These are phyloP conservation scores for Limnephilus lunatus DNA, from an alignment of 2,888 invertebrate genomes.

Conservation along the genomic window DNA sequence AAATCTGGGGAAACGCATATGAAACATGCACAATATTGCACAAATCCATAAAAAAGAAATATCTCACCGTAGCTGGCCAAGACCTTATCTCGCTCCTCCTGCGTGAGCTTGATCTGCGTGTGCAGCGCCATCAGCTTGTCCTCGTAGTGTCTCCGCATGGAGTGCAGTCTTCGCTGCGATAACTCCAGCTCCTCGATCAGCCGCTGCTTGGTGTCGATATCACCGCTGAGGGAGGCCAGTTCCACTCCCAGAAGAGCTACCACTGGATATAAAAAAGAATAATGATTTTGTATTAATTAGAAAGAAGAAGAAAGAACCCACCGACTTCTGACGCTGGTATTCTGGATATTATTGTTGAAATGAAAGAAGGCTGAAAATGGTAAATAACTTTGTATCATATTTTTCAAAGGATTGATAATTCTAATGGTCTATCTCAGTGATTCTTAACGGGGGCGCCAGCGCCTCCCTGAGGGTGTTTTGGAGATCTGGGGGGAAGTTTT, in stretches of 20 bases:
- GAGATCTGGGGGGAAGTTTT: too few relatives aligned
- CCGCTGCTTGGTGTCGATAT: conserved; percentile 96
- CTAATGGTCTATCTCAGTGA: too few relatives aligned
- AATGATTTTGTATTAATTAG: neutral
- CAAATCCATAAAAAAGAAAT: neutral
- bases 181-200: conserved; percentile 95
- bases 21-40: too few relatives aligned
- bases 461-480: too few relatives aligned
- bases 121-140: conserved; percentile 91
- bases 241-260: conserved; percentile 85
- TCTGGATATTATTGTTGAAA: neutral
- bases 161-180: conserved; percentile 90
- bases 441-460: too few relatives aligned
- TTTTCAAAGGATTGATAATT: too few relatives aligned
- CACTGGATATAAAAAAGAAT: conserved; percentile 68
- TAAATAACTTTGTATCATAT: neutral
- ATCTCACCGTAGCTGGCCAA: conserved; percentile 79
- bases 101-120: conserved; percentile 90
- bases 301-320: neutral
- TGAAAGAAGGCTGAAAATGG: neutral
- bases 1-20: too few relatives aligned
- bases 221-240: conserved; percentile 91
- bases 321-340: neutral
- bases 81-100: conserved; percentile 94
- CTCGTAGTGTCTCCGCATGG: conserved; percentile 94